Evolutionary conservation across 1,140 invertebrate genomes (phyloP), one percentile per base, ranked within the genome.

Genomic region (Alviniconcha marisindica): DNA sequence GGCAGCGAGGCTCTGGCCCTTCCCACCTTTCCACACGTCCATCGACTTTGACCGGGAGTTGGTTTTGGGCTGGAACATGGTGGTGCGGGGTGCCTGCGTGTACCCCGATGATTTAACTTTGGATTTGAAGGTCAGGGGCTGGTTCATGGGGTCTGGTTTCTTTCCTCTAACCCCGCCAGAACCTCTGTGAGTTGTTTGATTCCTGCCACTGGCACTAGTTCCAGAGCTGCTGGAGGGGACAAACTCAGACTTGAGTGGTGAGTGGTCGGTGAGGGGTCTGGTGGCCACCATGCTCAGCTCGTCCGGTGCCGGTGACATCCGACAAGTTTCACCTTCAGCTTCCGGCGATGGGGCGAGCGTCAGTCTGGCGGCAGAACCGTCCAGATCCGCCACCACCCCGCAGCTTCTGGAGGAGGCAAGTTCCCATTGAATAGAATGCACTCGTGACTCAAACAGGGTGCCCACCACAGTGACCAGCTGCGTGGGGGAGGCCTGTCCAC

Each of bases 51-150:
- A 42, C 0, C 56, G 56, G 77, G 18, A 14, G 60, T 44, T 83
- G 66, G 87, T 90, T 71, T 87, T 81, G 78, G 91, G 91, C 77
- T 88, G 85, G 82, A 92, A 92, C 88, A 92, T 89, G 0, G 86
- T 90, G 44, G 40, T 89, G 69, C 87, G 90, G 63, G 90, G 90
- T 42, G 88, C 78, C 36, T 87, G 84, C 15, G 88, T 84, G 84
- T 93, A 93, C 7, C 93, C 93, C 51, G 93, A 93, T 38, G 93
- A 93, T 76, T 91, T 92, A 7, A 93, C 86, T 54, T 91, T 91
- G 7, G 77, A 88, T 74, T 90, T 90, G 77, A 92, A 93, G 33
- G 90, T 92, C 28, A 93, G 40, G 24, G 92, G 91, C 40, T 93
- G 91, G 73, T 91, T 84, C 81, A 85, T 77, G 12, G 71, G 38